Percentiles rank a stretch among this genome's conserved stretches.
phyloP scores from a whole-genome alignment of 2,113 vertebrate species.

The Agelaius tricolor region DNA sequence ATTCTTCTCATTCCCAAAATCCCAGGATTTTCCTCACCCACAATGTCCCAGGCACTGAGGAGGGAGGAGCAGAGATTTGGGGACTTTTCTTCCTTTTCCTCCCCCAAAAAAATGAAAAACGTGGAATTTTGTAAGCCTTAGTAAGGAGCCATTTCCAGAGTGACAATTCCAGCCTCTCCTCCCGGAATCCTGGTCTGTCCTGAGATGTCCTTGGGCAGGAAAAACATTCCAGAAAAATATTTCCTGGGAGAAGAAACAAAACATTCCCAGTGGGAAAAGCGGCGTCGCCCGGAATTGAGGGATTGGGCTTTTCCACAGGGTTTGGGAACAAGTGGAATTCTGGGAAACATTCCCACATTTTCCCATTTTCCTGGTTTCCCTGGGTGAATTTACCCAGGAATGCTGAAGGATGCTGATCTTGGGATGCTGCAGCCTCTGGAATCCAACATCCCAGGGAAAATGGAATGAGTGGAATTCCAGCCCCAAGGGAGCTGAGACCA shows the following conservation, averaged over 20 bases:
- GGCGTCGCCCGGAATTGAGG: rapidly evolving
- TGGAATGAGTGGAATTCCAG: background rate
- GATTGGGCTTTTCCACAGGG: no score
- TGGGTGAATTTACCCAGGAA: rapidly evolving
- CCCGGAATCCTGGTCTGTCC: background rate
- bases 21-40: background rate
- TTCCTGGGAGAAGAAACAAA: background rate
- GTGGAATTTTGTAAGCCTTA: background rate
- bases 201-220: background rate
- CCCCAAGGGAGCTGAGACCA: background rate
- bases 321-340: background rate
- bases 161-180: background rate
- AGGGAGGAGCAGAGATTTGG: background rate
- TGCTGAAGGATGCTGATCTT: rapidly evolving
- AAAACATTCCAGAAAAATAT: background rate
- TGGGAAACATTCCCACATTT: background rate
- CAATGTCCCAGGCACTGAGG: background rate
- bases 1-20: background rate
- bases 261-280: background rate
- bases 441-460: background rate
- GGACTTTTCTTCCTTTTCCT: background rate
- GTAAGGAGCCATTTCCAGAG: background rate
- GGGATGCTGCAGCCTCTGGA: background rate
- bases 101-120: background rate
- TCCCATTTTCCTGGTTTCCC: background rate